These are phyloP conservation scores for Ambastaia sidthimunki DNA, from an alignment of 2,797 vertebrate species.

Conservation along the genomic window DNA sequence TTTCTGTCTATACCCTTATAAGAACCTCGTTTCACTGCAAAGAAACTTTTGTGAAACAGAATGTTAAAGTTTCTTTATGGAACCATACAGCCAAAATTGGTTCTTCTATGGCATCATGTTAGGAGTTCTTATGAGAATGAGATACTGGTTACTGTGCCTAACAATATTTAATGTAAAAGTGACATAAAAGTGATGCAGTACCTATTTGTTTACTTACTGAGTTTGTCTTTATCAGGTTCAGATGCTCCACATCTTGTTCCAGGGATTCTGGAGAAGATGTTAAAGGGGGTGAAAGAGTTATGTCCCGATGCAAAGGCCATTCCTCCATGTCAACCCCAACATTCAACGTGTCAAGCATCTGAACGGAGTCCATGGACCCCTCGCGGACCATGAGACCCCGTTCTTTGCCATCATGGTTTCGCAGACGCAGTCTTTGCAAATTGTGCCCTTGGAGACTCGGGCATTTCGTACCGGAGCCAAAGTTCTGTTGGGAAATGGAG, in stretches of 20 bases:
- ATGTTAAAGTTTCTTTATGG: too few relatives aligned
- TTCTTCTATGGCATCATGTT: too few relatives aligned
- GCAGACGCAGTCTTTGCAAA: conserved; percentile 74
- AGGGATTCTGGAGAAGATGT: conserved; percentile 91
- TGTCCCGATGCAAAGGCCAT: conserved; percentile 93
- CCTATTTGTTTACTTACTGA: conserved; percentile 81
- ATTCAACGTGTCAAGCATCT: conserved; percentile 96
- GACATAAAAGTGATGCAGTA: not conserved
- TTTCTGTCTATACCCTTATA: too few relatives aligned
- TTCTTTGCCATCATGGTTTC: conserved; percentile 62
- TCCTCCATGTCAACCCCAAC: conserved; percentile 89
- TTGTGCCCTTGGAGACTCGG: conserved; percentile 72
- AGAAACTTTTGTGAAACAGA: too few relatives aligned
- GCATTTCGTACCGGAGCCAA: conserved; percentile 69
- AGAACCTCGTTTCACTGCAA: too few relatives aligned
- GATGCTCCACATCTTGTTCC: conserved; percentile 89
- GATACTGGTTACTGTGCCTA: not conserved
- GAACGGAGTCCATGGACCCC: conserved; percentile 89
- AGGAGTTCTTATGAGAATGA: too few relatives aligned
- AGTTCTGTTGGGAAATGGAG: conserved; percentile 66
- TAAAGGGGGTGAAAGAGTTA: conserved; percentile 93
- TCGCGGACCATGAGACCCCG: conserved; percentile 73
- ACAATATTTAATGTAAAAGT: too few relatives aligned
- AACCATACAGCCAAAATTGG: too few relatives aligned
- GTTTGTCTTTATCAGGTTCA: conserved; percentile 88